Percentiles rank a stretch among this genome's conserved stretches.
Evolutionary conservation across 2,888 invertebrate genomes (phyloP).

Genomic region (Lycia hirtaria): DNA sequence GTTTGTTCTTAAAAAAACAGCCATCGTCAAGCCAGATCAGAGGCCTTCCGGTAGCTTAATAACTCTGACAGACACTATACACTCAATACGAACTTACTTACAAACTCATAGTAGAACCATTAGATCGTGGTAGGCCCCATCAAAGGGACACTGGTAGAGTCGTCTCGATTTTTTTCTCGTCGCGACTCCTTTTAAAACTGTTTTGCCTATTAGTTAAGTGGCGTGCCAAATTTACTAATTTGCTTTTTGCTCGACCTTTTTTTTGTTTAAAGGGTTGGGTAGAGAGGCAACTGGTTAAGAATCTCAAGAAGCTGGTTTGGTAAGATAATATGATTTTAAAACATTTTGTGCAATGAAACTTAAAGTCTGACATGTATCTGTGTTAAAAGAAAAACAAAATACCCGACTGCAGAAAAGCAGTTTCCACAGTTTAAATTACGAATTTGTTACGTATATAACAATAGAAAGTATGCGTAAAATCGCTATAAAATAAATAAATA

Average conservation of each 20-base stretch:
- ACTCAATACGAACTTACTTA: background rate
- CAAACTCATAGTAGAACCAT: conserved; percentile 50
- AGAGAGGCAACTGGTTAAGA: conserved; percentile 22
- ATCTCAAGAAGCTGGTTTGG: background rate
- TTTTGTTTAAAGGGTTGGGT: conserved; percentile 66
- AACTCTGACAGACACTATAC: too few relatives aligned
- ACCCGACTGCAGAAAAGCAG: too few relatives aligned
- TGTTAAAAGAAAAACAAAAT: too few relatives aligned
- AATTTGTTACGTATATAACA: too few relatives aligned
- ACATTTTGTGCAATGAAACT: conserved; percentile 6
- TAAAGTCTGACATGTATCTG: too few relatives aligned
- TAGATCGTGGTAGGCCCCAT: conserved; percentile 52
- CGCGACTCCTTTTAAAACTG: conserved; percentile 75
- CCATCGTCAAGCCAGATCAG: too few relatives aligned
- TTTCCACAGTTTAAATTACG: too few relatives aligned
- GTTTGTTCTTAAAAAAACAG: too few relatives aligned
- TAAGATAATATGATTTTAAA: background rate
- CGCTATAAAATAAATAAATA: too few relatives aligned
- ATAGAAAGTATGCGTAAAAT: too few relatives aligned
- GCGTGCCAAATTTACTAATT: conserved; percentile 78
- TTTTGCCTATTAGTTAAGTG: conserved; percentile 80
- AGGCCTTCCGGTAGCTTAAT: too few relatives aligned
- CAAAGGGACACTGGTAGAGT: conserved; percentile 54
- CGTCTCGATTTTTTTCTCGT: conserved; percentile 71
- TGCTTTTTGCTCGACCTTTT: conserved; percentile 63